These are phyloP conservation scores for Archips xylosteana DNA, from an alignment of 2,888 invertebrate species.

Conservation along the genomic window DNA sequence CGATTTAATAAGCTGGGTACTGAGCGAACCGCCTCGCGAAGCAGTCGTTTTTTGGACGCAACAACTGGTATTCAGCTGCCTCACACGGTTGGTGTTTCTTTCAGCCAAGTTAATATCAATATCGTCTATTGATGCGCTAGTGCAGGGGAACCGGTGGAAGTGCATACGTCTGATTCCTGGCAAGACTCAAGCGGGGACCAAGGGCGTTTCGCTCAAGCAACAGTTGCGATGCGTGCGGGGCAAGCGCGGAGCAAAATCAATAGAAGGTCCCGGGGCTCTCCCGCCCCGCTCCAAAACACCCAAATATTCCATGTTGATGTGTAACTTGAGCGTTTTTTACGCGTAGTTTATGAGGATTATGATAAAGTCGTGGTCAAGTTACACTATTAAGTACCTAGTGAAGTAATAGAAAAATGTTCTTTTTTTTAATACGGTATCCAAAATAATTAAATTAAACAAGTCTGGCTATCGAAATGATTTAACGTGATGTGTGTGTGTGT, in stretches of 20 bases:
- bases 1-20: too few species aligned
- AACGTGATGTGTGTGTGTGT: too few species aligned
- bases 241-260: slow-evolving; percentile 72
- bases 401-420: too few species aligned
- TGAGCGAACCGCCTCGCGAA: too few species aligned
- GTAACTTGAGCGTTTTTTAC: slow-evolving; percentile 66
- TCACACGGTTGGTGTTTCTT: too few species aligned
- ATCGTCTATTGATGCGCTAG: neutral
- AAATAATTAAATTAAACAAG: too few species aligned
- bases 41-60: too few species aligned
- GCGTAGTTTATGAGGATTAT: slow-evolving; percentile 49
- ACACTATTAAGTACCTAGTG: neutral
- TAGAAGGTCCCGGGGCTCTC: slow-evolving; percentile 68
- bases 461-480: too few species aligned
- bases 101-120: too few species aligned
- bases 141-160: neutral
- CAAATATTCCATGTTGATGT: slow-evolving; percentile 62
- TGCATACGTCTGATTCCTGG: slow-evolving; percentile 16
- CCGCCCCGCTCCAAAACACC: slow-evolving; percentile 65
- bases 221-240: slow-evolving; percentile 79
- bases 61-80: too few species aligned
- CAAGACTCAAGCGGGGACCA: slow-evolving; percentile 14
- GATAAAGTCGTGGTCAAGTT: neutral
- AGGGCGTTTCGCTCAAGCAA: slow-evolving; percentile 66
- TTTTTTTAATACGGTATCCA: too few species aligned